A percentile compares a stretch with the other conserved stretches of the same genome.
phyloP scores from a whole-genome alignment of 2,113 vertebrate species.

The Noctilio leporinus region DNA sequence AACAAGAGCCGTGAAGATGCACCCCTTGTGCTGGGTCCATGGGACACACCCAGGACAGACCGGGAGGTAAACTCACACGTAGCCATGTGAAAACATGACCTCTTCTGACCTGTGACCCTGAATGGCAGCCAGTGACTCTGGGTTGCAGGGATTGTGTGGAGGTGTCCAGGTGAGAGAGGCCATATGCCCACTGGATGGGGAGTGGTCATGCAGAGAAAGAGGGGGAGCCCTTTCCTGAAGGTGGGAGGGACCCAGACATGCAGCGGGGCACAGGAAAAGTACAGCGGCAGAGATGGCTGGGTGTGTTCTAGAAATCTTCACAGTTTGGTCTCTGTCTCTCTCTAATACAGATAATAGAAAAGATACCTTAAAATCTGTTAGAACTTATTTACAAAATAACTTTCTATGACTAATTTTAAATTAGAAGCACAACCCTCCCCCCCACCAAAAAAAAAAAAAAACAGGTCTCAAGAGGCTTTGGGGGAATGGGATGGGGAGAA shows the following conservation, averaged over 20 bases:
- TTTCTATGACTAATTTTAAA: background rate
- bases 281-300: background rate
- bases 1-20: fast-evolving
- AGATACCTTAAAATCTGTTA: background rate
- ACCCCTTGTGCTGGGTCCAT: fast-evolving
- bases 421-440: background rate
- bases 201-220: too few species aligned
- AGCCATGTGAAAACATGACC: fast-evolving
- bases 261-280: background rate
- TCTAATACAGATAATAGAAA: background rate
- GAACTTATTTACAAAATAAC: background rate
- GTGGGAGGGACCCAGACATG: background rate
- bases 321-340: background rate
- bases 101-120: fast-evolving
- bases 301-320: background rate
- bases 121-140: fast-evolving
- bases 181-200: too few species aligned
- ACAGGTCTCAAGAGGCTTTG: background rate
- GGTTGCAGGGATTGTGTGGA: fast-evolving
- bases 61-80: fast-evolving
- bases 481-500: background rate
- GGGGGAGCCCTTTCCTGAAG: background rate
- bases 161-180: background rate
- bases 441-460: background rate
- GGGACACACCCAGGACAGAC: fast-evolving